Evolutionary conservation across 2,888 invertebrate genomes (phyloP).

Genomic region (Eupithecia vulgata): DNA sequence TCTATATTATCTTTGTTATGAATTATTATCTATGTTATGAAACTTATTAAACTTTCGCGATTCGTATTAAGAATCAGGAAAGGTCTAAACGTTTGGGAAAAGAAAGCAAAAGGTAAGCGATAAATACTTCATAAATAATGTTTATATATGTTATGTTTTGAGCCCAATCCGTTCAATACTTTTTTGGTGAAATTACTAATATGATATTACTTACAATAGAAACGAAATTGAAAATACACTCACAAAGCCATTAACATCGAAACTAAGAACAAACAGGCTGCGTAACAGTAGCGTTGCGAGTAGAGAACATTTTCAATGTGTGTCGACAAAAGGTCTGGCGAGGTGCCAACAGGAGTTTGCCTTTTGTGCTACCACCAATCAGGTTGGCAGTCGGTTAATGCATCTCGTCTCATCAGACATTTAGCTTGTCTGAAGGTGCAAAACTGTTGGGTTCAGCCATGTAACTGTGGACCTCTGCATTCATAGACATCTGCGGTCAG

Average conservation of each 20-base stretch:
- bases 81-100: too few relatives aligned
- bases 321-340: conserved; percentile 55
- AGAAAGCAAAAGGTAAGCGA: too few relatives aligned
- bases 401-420: conserved; percentile 29
- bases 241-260: conserved; percentile 31
- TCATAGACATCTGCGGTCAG: too few relatives aligned
- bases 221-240: conserved; percentile 8
- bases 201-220: background rate
- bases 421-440: conserved; percentile 23
- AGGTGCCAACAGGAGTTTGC: conserved; percentile 48
- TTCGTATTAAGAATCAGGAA: too few relatives aligned
- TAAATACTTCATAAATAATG: too few relatives aligned
- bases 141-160: too few relatives aligned
- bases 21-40: too few relatives aligned
- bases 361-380: conserved; percentile 54
- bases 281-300: conserved; percentile 44
- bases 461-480: too few relatives aligned
- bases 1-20: too few relatives aligned
- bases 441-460: conserved; percentile 18
- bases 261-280: conserved; percentile 51
- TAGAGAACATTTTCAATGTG: conserved; percentile 56
- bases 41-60: too few relatives aligned
- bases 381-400: conserved; percentile 50
- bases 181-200: background rate
- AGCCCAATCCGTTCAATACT: background rate